These are phyloP conservation scores for Eubasilissa regina DNA, from an alignment of 1,140 invertebrate species.

Conservation along the genomic window DNA sequence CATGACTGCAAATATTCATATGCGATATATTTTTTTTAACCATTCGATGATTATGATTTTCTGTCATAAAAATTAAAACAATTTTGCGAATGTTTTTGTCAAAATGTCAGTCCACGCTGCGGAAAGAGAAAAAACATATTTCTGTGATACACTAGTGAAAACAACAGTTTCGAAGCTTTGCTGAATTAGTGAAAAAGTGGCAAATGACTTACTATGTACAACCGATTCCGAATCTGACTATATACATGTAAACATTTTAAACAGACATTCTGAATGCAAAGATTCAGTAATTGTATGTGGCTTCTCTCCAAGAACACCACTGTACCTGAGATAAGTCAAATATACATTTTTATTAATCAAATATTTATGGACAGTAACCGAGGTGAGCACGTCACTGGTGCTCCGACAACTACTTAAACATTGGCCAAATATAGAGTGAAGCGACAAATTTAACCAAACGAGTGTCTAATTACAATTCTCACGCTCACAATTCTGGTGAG, in stretches of 20 bases:
- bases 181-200: conserved; percentile 46
- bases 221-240: conserved; percentile 35
- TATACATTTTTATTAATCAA: conserved; percentile 20
- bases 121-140: conserved; percentile 36
- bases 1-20: conserved; percentile 59
- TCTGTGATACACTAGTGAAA: conserved; percentile 46
- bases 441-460: conserved; percentile 7
- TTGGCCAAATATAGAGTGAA: conserved; percentile 26
- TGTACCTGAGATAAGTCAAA: background rate
- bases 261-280: conserved; percentile 13
- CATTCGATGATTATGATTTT: conserved; percentile 46
- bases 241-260: conserved; percentile 43
- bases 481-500: conserved; percentile 9
- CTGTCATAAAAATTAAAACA: conserved; percentile 56
- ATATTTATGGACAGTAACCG: conserved; percentile 12
- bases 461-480: conserved; percentile 20
- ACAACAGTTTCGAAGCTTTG: conserved; percentile 34
- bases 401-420: background rate
- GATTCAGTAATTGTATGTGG: conserved; percentile 15
- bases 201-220: conserved; percentile 52
- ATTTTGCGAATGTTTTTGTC: conserved; percentile 51
- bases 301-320: conserved; percentile 10
- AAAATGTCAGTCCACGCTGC: conserved; percentile 56
- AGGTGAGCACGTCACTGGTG: background rate
- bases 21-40: conserved; percentile 46